Percentiles rank a stretch among this genome's conserved stretches.
Conservation (phyloP, 2,888 invertebrate species). For the Polyommatus icarus region DNA sequence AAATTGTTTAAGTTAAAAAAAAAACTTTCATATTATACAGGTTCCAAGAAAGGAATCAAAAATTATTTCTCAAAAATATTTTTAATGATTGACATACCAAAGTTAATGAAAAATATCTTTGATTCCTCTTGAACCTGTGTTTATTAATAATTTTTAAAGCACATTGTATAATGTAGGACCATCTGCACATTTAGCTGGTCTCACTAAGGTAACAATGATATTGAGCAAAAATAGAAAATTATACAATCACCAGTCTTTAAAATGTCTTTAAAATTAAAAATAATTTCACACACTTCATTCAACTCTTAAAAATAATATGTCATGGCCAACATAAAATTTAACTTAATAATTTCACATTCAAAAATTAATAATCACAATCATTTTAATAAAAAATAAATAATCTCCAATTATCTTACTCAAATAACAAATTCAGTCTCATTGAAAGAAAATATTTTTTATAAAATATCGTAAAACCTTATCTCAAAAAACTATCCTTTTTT, state of each 20-base stretch:
- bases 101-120: background rate
- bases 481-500: conserved; percentile 49
- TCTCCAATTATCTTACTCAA: conserved; percentile 62
- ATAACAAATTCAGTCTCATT: conserved; percentile 80
- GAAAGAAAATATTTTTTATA: conserved; percentile 60
- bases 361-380: conserved; percentile 37
- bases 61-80: background rate
- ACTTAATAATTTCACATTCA: conserved; percentile 37
- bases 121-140: background rate
- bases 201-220: background rate
- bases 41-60: background rate
- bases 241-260: conserved; percentile 59
- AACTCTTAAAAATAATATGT: conserved; percentile 36
- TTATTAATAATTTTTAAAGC: background rate
- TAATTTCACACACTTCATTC: conserved; percentile 35
- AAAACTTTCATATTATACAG: background rate
- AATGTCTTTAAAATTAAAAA: conserved; percentile 58
- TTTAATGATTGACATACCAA: background rate
- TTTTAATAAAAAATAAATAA: conserved; percentile 61
- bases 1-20: background rate
- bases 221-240: conserved; percentile 35
- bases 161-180: background rate
- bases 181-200: background rate
- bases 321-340: conserved; percentile 47
- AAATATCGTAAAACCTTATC: conserved; percentile 64